Evolutionary conservation across 2,888 invertebrate genomes (phyloP).

Genomic region (Hypomecis atomaria): DNA sequence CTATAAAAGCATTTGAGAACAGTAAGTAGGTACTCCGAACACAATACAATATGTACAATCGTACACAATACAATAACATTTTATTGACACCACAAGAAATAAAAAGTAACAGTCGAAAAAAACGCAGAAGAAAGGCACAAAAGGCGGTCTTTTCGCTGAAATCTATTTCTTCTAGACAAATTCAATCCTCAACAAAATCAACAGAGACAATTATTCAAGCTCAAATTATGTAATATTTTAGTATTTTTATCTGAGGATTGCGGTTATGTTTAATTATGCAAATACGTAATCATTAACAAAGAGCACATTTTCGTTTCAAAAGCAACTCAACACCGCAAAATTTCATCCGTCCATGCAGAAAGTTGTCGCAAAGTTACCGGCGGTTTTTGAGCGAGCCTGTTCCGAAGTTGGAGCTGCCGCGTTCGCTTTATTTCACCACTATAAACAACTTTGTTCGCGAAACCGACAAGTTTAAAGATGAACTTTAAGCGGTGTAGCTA

Average conservation of each 20-base stretch:
- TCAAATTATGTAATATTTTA: no score
- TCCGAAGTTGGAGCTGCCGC: slow-evolving; percentile 67
- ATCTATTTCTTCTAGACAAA: no score
- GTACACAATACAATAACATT: neutral
- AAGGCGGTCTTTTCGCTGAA: no score
- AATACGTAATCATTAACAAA: no score
- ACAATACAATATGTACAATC: no score
- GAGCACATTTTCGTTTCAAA: slow-evolving; percentile 25
- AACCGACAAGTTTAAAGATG: slow-evolving; percentile 63
- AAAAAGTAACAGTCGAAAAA: no score
- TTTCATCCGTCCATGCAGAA: slow-evolving; percentile 53
- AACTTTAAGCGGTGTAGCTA: slow-evolving; percentile 47
- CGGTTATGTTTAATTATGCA: no score
- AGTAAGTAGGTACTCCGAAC: neutral
- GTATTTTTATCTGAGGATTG: no score
- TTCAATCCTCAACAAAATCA: no score
- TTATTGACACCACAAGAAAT: no score
- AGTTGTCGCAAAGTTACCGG: slow-evolving; percentile 73
- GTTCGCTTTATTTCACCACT: slow-evolving; percentile 61
- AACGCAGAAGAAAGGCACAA: no score
- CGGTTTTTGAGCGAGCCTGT: slow-evolving; percentile 62
- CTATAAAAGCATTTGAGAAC: neutral
- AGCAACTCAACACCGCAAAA: slow-evolving; percentile 40
- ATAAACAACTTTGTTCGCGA: slow-evolving; percentile 74
- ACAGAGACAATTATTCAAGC: no score